Base-by-base conservation (phyloP, 2,797 vertebrate genomes). In the Eurystomus glaucurus region DNA sequence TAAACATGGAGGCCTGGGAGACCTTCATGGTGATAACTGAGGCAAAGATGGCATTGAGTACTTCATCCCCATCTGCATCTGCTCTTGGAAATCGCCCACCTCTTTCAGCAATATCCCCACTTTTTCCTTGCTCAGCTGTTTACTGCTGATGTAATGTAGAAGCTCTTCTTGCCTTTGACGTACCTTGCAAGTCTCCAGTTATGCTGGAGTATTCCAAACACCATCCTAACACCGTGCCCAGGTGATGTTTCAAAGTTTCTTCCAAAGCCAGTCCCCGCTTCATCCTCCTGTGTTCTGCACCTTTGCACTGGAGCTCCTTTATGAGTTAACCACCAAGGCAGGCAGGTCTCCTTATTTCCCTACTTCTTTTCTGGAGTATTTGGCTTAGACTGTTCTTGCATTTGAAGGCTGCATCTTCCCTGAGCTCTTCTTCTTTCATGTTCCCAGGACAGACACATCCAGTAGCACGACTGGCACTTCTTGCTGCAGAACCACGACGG, bases 201-300 rank as follows among this genome's bases (percentile, higher is more conserved):
- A 54, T 39, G 2, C 4, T 52, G 21, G 2, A 2, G 0, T 33
- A 75, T 94, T 61, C 33, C 29, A 10, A 46, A 8, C 22, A 37
- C 7, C 4, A 18, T 52, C 45, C 18, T 65, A n/a, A 29, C 39
- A 5, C 4, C 0, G 1, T 15, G 10, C 7, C 7, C 16, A 26
- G 29, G 5, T 14, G 65, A 57, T 8, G 2, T 33, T 88, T 91
- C 29, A 35, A 39, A 26, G 66, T 75, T 74, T 57, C 23, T 5
- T 55, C 21, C 48, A 11, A 6, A 35, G 16, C 17, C 10, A 4
- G 10, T 33, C 4, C 9, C 23, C 66, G 19, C 21, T 51, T 68
- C 14, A 10, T n/a, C 19, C 14, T 85, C 5, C 17, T 19, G 2
- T 26, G 33, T 3, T 4, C 6, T 46, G 21, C 6, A 18, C 9